Base-by-base conservation (phyloP, 2,113 vertebrate species). In the Siniperca knerii region DNA sequence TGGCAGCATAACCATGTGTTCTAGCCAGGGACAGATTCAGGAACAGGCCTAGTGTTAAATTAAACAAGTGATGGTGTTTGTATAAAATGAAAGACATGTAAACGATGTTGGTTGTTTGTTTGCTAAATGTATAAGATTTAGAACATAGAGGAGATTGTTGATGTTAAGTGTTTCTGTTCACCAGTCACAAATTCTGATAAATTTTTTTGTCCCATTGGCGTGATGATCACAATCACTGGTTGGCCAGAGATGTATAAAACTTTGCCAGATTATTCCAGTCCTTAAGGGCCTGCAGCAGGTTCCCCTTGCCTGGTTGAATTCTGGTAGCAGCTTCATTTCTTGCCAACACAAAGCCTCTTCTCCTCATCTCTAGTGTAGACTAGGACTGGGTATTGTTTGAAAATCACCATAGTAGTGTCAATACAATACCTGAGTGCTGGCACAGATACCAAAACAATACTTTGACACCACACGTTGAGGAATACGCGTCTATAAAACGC, bases 1-100 rank as follows among this genome's bases (percentile, higher is more conserved):
- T 89, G 90, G 89, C 88, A 88, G 90, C 69, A 84, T 29, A 48
- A 18, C 18, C 88, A 61, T 15, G 44, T 25, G 2, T 67, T 42
- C 0, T 4, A 23, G 29, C 54, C 5, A 16, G 50, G 5, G 21
- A 40, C 23, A 10, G 21, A 18, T 20, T 16, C 42, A 61, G 25
- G 18, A 9, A 50, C 33, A 8, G 54, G 20, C 5, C 42, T 6
- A 1, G 12, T 20, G 57, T 10, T 9, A n/a, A 2, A 54, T 33
- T 21, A n/a, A 40, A 37, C 18, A 48, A 69, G 2, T 35, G 6
- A 15, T 29, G 5, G n/a, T 57, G 35, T 20, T 60, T 33, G 15
- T 48, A 48, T 48, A 13, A 55, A 40, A 11, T 58, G 16, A 61
- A 12, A 62, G 25, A 15, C 25, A 7, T 40, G n/a, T 21, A 29